Conservation (phyloP, 1,140 invertebrate genomes). For the Penaeus vannamei region DNA sequence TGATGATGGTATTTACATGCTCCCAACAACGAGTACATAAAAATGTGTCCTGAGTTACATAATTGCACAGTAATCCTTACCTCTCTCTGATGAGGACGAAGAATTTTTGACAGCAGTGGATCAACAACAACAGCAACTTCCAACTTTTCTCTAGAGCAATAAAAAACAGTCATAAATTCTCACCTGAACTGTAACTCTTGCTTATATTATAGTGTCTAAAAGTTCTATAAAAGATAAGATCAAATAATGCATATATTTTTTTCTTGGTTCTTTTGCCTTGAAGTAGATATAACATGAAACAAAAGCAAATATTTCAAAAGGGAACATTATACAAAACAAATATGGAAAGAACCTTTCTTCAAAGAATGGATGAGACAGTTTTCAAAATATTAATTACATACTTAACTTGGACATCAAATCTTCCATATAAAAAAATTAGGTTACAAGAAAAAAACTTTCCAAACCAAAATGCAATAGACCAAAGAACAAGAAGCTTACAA, state of each 20-base stretch:
- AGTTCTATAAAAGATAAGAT: too few relatives aligned
- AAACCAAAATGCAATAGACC: not conserved
- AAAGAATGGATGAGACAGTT: not conserved
- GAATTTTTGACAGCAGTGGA: constrained; percentile 88
- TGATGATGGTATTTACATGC: too few relatives aligned
- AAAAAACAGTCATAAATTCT: constrained; percentile 37
- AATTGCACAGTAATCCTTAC: constrained; percentile 70
- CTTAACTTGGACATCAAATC: not conserved
- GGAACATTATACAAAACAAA: not conserved
- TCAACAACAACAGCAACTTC: constrained; percentile 95
- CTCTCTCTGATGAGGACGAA: constrained; percentile 98
- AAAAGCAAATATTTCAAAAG: not conserved
- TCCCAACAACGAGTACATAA: not conserved
- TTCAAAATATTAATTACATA: not conserved
- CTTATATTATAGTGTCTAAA: too few relatives aligned
- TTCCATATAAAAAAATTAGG: not conserved
- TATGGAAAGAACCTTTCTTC: not conserved
- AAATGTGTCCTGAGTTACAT: not conserved
- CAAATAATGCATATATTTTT: not conserved
- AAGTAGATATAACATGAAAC: not conserved
- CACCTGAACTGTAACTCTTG: not conserved
- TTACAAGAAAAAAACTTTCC: not conserved
- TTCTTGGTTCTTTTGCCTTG: not conserved
- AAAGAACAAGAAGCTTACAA: constrained; percentile 60
- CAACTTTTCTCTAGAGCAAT: constrained; percentile 75